A percentile compares a stretch with the other conserved stretches of the same genome.
These are phyloP conservation scores for Bombylius major DNA, from an alignment of 2,888 invertebrate genomes.

Conservation along the genomic window DNA sequence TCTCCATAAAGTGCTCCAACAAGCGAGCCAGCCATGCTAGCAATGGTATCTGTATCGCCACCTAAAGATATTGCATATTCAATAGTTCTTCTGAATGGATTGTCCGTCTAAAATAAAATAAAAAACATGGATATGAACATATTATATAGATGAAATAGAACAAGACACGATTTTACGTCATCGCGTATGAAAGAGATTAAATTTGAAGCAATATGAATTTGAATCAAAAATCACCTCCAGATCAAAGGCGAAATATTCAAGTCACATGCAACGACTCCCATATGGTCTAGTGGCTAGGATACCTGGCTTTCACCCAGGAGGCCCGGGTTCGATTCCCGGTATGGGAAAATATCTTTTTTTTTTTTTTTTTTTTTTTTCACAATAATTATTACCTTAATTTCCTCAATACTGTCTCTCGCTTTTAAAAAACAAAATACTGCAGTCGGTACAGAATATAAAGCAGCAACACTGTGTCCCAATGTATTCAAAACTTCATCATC, in stretches of 20 bases:
- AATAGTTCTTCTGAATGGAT: constrained; percentile 48
- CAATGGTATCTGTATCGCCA: constrained; percentile 68
- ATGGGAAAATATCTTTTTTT: constrained; percentile 46
- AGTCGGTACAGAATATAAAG: constrained; percentile 57
- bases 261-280: constrained; percentile 20
- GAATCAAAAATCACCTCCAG: too few relatives aligned
- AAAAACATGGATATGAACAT: background rate
- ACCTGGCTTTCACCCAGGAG: constrained; percentile 39
- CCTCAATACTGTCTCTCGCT: constrained; percentile 39
- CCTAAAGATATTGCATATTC: constrained; percentile 59
- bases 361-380: background rate
- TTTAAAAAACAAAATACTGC: constrained; percentile 56
- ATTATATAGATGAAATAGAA: too few relatives aligned
- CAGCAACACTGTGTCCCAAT: constrained; percentile 48
- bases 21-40: constrained; percentile 58
- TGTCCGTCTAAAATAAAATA: constrained; percentile 37
- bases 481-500: constrained; percentile 40
- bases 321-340: constrained; percentile 86
- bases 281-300: constrained; percentile 39
- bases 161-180: too few relatives aligned
- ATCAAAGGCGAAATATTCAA: too few relatives aligned
- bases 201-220: background rate
- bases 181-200: background rate
- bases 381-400: constrained; percentile 33
- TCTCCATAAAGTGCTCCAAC: constrained; percentile 55